Conservation (phyloP, 2,113 vertebrate species). For the Aythya baeri region DNA sequence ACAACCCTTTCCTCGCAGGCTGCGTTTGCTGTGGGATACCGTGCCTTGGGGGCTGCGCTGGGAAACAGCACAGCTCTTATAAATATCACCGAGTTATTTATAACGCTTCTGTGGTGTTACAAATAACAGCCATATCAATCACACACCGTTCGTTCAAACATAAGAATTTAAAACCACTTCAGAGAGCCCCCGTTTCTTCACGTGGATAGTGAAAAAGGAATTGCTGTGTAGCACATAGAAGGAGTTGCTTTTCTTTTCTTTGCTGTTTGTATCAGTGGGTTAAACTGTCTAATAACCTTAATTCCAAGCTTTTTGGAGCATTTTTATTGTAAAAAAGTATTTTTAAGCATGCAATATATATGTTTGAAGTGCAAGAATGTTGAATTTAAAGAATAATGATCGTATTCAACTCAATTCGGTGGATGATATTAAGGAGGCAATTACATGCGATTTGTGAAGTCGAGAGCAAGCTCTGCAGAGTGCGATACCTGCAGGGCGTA, state of each 20-base stretch:
- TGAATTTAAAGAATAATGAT: slow-evolving; percentile 25
- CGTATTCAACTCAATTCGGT: background rate
- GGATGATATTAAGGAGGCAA: slow-evolving; percentile 45
- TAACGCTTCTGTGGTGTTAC: background rate
- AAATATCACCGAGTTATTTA: background rate
- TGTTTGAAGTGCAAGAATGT: background rate
- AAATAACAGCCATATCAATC: background rate
- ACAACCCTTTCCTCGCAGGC: rapidly evolving
- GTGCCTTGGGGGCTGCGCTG: background rate
- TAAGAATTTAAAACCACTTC: background rate
- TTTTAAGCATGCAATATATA: background rate
- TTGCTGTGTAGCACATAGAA: background rate
- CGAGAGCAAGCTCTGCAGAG: background rate
- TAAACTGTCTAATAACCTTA: slow-evolving; percentile 26
- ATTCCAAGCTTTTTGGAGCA: background rate
- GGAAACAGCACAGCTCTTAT: background rate
- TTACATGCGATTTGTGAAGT: slow-evolving; percentile 56
- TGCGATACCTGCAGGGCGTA: slow-evolving; percentile 31
- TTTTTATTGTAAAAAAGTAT: background rate
- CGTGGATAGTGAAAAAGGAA: background rate
- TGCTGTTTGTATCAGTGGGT: background rate
- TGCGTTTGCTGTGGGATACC: background rate
- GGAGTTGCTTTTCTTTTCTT: background rate
- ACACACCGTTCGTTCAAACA: background rate
- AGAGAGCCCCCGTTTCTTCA: background rate